A percentile compares a stretch with the other conserved stretches of the same genome.
Conservation (phyloP, 2,888 invertebrate species). For the Anthrax anthrax region DNA sequence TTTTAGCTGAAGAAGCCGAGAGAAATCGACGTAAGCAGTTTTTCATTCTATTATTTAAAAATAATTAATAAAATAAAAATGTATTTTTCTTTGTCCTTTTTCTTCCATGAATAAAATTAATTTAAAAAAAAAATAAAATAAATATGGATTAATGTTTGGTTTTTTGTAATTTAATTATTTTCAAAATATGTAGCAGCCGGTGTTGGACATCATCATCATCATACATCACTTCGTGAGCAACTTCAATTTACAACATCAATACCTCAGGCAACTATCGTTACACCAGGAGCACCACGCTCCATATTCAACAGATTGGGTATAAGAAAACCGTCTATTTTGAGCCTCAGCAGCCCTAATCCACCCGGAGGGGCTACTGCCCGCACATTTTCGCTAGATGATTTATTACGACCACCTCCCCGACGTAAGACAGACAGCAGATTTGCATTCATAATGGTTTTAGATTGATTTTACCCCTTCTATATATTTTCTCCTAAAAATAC, state of each 20-base stretch:
- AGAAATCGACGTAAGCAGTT: slow-evolving; percentile 52
- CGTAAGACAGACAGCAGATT: slow-evolving; percentile 49
- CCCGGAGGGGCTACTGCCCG: slow-evolving; percentile 51
- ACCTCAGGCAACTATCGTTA: slow-evolving; percentile 34
- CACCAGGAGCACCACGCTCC: slow-evolving; percentile 45
- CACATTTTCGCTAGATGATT: slow-evolving; percentile 80
- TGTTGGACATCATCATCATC: slow-evolving; percentile 32
- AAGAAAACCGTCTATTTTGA: slow-evolving; percentile 75
- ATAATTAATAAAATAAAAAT: too few relatives aligned
- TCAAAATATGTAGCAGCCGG: slow-evolving; percentile 19
- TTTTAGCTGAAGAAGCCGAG: slow-evolving; percentile 65
- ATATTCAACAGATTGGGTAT: slow-evolving; percentile 74
- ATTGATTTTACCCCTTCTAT: too few relatives aligned
- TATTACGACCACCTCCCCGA: slow-evolving; percentile 69
- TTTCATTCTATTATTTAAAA: too few relatives aligned
- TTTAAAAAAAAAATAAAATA: slow-evolving; percentile 1
- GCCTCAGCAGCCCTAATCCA: slow-evolving; percentile 52
- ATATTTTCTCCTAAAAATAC: too few relatives aligned
- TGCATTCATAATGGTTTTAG: too few relatives aligned
- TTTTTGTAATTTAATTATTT: too few relatives aligned
- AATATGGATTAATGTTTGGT: too few relatives aligned
- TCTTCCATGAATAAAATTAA: neutral
- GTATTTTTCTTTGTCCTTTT: too few relatives aligned
- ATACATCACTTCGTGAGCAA: slow-evolving; percentile 46
- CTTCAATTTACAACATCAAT: slow-evolving; percentile 38